Base-by-base conservation (phyloP, 2,113 vertebrate genomes). In the Danio rerio region DNA sequence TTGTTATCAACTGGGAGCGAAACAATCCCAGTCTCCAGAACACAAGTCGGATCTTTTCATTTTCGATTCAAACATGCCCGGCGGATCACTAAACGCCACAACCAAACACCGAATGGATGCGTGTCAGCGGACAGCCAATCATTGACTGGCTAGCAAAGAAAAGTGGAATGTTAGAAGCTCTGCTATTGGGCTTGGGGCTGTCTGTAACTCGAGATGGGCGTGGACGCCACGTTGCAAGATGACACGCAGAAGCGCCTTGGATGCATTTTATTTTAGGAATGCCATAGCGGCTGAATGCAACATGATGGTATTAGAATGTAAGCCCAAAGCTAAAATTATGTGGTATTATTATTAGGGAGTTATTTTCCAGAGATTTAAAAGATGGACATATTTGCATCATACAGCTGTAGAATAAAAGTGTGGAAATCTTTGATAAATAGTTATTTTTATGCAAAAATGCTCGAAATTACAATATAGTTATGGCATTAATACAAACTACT, bases 191-290 rank as follows among this genome's bases (percentile, higher is more conserved):
- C 82, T 9, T 53, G 15, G 55, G 53, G 10, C 20, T 61, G 85
- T 86, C 87, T 20, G 83, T 86, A 85, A 90, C 63, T 0, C 0
- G 52, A 87, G 84, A 88, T 21, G 71, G 82, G 81, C 83, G 74
- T 76, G 62, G 83, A 86, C 93, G 95, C 95, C 95, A 96, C 95
- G 95, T 96, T 91, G 92, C 92, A 93, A 86, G 75, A 81, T 80
- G 78, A 89, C 77, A 62, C 80, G 47, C 84, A 83, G 59, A 47
- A 74, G 55, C 74, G n/a, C 40, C 16, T n/a, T 43, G 47, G 31
- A 47, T 62, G 45, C 47, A 7, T 42, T 13, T 50, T 55, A 7
- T 42, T 71, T 52, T 4, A 43, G 15, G 10, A 58, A 63, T 8
- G 0, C 31, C 6, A 0, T 59, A 58, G 9, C 9, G n/a, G n/a